Percentiles rank a stretch among this genome's conserved stretches.
Evolutionary conservation across 2,797 vertebrate species (phyloP).

Genomic region (Sebastes reedi): DNA sequence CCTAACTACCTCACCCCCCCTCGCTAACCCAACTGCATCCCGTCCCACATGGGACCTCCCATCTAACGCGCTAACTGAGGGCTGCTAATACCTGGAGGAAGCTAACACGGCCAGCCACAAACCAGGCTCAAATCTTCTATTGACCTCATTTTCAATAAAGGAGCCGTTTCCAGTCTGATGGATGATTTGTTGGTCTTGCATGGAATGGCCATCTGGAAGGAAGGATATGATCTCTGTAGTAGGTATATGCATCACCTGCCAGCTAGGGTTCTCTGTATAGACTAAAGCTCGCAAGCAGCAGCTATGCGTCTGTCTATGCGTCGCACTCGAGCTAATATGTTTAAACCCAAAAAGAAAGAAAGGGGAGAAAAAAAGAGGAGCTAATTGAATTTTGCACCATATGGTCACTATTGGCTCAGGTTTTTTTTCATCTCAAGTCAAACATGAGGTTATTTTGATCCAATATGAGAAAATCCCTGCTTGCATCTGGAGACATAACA

Average conservation of each 20-base stretch:
- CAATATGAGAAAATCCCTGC: slow-evolving; percentile 68
- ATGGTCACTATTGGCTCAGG: slow-evolving; percentile 63
- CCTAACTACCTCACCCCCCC: slow-evolving; percentile 54
- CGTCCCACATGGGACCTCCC: slow-evolving; percentile 58
- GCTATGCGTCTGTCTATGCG: slow-evolving; percentile 34
- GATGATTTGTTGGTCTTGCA: slow-evolving; percentile 83
- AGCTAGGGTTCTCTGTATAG: slow-evolving; percentile 48
- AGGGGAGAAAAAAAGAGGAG: neutral
- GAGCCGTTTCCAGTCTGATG: slow-evolving; percentile 81
- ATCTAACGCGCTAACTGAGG: slow-evolving; percentile 53
- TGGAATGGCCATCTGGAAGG: slow-evolving; percentile 81
- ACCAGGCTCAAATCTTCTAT: slow-evolving; percentile 87
- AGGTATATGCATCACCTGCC: slow-evolving; percentile 84
- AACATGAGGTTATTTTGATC: slow-evolving; percentile 74
- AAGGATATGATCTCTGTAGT: slow-evolving; percentile 78
- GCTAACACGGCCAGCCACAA: slow-evolving; percentile 67
- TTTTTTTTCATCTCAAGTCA: slow-evolving; percentile 63
- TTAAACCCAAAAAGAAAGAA: slow-evolving; percentile 37
- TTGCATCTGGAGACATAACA: slow-evolving; percentile 76
- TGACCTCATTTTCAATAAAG: slow-evolving; percentile 90
- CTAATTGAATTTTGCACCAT: slow-evolving; percentile 68
- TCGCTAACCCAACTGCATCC: slow-evolving; percentile 41
- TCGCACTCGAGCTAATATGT: slow-evolving; percentile 54
- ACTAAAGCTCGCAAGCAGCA: slow-evolving; percentile 39
- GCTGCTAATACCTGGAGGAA: slow-evolving; percentile 81